Evolutionary conservation across 2,797 vertebrate genomes (phyloP).

Genomic region (Centropyge bicolor): DNA sequence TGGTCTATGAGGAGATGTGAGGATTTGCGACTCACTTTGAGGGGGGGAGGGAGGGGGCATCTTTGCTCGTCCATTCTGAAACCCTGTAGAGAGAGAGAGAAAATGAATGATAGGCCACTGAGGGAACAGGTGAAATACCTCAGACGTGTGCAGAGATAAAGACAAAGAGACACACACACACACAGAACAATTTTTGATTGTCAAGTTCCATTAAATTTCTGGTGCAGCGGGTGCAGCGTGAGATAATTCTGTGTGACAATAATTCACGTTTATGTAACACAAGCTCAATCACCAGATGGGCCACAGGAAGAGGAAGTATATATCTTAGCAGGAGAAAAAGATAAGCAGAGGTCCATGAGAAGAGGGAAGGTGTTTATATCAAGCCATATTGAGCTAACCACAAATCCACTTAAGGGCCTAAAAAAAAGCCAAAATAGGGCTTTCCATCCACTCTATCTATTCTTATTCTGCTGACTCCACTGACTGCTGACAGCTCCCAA

Average conservation of each 20-base stretch:
- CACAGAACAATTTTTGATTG: conserved; percentile 4
- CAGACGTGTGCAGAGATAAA: conserved; percentile 16
- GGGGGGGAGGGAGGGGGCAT: conserved; percentile 81
- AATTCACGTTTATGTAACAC: conserved; percentile 46
- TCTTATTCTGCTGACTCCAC: conserved; percentile 45
- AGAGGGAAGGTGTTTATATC: conserved; percentile 22
- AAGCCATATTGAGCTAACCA: not conserved
- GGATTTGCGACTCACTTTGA: conserved; percentile 80
- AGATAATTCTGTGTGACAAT: conserved; percentile 27
- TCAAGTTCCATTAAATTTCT: conserved; percentile 10
- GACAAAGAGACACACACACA: conserved; percentile 16
- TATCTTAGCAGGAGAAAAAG: conserved; percentile 18
- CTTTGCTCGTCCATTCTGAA: conserved; percentile 95
- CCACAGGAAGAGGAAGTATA: conserved; percentile 60
- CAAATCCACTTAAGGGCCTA: not conserved
- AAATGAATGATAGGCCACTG: conserved; percentile 13
- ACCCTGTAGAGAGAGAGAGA: conserved; percentile 79
- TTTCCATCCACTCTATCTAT: conserved; percentile 15
- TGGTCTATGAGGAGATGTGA: conserved; percentile 47
- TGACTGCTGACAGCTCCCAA: conserved; percentile 36
- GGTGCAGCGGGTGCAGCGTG: conserved; percentile 7
- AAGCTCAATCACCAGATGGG: conserved; percentile 50
- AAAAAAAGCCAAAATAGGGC: conserved; percentile 31
- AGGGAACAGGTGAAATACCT: conserved; percentile 34
- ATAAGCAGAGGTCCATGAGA: conserved; percentile 38